Percentiles rank a stretch among this genome's conserved stretches.
Conservation (phyloP, 2,888 invertebrate genomes). For the Pseudanteris insignis region DNA sequence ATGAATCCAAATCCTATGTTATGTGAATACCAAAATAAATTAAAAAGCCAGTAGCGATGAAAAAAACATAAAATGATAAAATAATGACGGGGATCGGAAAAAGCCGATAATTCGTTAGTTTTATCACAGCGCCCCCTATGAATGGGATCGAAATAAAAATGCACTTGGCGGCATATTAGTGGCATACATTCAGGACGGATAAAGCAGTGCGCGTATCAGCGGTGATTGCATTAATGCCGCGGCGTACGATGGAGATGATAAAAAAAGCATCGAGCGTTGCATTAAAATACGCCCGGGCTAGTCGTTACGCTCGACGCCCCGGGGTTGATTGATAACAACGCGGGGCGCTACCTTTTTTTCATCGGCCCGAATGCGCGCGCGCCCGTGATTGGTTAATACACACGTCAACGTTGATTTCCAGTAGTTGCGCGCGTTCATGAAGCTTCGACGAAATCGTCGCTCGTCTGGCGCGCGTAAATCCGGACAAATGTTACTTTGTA, state of each 20-base stretch:
- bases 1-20: too few relatives aligned
- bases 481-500: conserved; percentile 53
- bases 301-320: neutral
- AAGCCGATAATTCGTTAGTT: too few relatives aligned
- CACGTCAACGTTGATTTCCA: conserved; percentile 30
- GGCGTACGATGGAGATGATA: conserved; percentile 1
- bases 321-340: conserved; percentile 15
- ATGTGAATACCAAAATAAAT: too few relatives aligned
- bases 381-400: conserved; percentile 25
- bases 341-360: conserved; percentile 7
- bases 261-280: conserved; percentile 6
- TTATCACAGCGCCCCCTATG: too few relatives aligned
- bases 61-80: too few relatives aligned
- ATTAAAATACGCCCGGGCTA: conserved; percentile 6
- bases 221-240: conserved; percentile 1
- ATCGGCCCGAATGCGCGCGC: neutral
- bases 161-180: neutral
- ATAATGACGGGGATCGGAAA: too few relatives aligned
- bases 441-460: too few relatives aligned
- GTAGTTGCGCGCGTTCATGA: too few relatives aligned
- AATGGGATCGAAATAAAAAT: too few relatives aligned
- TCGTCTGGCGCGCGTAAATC: conserved; percentile 49
- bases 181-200: neutral
- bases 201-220: conserved; percentile 1
- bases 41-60: too few relatives aligned